phyloP scores from a whole-genome alignment of 2,113 vertebrate species.

The Nesoenas mayeri region DNA sequence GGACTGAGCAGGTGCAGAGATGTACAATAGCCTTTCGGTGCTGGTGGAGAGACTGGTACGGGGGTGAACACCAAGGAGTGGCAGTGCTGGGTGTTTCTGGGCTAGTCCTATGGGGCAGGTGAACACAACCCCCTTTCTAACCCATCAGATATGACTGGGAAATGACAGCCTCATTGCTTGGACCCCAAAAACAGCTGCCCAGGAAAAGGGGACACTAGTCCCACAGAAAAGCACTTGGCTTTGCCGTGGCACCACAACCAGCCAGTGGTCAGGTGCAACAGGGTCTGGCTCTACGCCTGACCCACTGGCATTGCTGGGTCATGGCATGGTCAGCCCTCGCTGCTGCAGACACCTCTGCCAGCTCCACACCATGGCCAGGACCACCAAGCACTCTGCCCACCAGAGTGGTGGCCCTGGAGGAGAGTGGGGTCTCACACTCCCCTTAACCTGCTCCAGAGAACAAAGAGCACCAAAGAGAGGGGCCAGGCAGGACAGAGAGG shows the following conservation, averaged over 20 bases:
- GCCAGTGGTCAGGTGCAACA: rapidly evolving
- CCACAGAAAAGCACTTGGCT: background rate
- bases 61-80: background rate
- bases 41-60: slow-evolving; percentile 46
- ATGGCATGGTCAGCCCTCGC: background rate
- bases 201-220: background rate
- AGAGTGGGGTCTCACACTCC: rapidly evolving
- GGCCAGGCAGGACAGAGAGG: background rate
- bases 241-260: background rate
- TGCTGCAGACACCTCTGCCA: background rate
- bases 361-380: background rate
- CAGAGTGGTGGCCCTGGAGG: background rate
- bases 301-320: rapidly evolving
- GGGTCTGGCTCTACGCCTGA: background rate
- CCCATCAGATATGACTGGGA: background rate
- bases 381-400: background rate
- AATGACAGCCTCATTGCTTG: background rate
- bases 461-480: background rate
- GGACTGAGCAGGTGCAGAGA: background rate
- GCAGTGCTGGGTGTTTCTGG: slow-evolving; percentile 17
- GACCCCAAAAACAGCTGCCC: background rate
- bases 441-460: background rate
- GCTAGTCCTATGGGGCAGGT: background rate
- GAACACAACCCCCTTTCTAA: background rate
- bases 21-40: background rate